Percentiles rank a stretch among this genome's conserved stretches.
These are phyloP conservation scores for Monoplex corrugatus DNA, from an alignment of 2,888 invertebrate genomes.

Conservation along the genomic window DNA sequence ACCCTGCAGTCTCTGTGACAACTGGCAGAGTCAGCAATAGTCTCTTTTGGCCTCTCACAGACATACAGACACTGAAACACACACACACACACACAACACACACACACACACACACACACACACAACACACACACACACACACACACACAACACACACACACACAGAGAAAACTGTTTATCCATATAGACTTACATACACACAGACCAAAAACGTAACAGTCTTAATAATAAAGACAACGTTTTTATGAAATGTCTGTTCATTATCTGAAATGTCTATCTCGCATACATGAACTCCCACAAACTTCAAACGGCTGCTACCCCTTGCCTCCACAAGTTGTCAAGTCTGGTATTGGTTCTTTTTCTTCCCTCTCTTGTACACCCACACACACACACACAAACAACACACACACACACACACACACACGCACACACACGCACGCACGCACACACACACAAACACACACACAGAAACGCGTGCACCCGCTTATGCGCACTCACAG, in stretches of 20 bases:
- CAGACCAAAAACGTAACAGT: no score
- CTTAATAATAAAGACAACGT: no score
- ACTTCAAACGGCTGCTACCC: no score
- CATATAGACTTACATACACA: not conserved
- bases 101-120: not conserved
- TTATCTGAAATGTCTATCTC: no score
- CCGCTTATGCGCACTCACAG: not conserved
- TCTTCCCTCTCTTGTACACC: no score
- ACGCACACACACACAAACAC: not conserved
- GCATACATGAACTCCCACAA: no score
- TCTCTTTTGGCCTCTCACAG: not conserved
- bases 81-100: not conserved
- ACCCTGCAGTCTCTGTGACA: slow-evolving; percentile 32
- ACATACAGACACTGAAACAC: slow-evolving; percentile 28
- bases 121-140: not conserved
- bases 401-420: not conserved
- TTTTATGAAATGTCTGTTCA: no score
- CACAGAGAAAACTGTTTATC: not conserved
- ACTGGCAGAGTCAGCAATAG: not conserved
- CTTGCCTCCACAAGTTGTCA: no score
- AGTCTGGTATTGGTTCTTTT: no score
- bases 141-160: not conserved
- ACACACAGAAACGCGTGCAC: not conserved
- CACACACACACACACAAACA: not conserved
- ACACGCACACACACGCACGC: not conserved